Percentiles rank a stretch among this genome's conserved stretches.
phyloP scores from a whole-genome alignment of 2,888 invertebrate species.

The Saturnia pavonia region DNA sequence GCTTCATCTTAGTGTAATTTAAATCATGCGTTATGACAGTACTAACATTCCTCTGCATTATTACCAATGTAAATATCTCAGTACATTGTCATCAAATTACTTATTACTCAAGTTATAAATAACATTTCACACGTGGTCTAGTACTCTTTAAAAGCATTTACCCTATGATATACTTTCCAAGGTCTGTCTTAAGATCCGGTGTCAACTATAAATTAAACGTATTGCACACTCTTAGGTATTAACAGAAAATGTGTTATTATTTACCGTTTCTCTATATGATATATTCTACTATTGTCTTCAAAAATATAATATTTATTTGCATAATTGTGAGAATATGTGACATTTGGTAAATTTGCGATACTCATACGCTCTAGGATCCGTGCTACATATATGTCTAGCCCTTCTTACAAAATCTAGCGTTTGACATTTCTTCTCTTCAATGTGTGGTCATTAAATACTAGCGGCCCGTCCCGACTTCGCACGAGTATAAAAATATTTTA shows the following conservation, averaged over 20 bases:
- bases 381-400: too few species aligned
- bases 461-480: too few species aligned
- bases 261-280: too few species aligned
- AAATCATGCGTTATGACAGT: constrained; percentile 13
- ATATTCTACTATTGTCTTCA: too few species aligned
- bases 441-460: too few species aligned
- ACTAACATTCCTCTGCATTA: constrained; percentile 17
- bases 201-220: neutral
- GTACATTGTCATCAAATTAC: constrained; percentile 27
- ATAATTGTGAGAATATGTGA: too few species aligned
- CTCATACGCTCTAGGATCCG: too few species aligned
- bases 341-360: too few species aligned
- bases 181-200: constrained; percentile 3
- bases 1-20: constrained; percentile 11
- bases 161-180: constrained; percentile 10
- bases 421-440: too few species aligned
- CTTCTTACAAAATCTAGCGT: too few species aligned
- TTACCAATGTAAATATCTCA: constrained; percentile 30
- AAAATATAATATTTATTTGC: too few species aligned
- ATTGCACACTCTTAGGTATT: neutral
- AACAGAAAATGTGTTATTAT: neutral
- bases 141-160: neutral
- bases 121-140: constrained; percentile 16
- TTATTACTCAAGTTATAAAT: constrained; percentile 22
- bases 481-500: too few species aligned